phyloP scores from a whole-genome alignment of 2,797 vertebrate genomes.

The Megaceryle alcyon region DNA sequence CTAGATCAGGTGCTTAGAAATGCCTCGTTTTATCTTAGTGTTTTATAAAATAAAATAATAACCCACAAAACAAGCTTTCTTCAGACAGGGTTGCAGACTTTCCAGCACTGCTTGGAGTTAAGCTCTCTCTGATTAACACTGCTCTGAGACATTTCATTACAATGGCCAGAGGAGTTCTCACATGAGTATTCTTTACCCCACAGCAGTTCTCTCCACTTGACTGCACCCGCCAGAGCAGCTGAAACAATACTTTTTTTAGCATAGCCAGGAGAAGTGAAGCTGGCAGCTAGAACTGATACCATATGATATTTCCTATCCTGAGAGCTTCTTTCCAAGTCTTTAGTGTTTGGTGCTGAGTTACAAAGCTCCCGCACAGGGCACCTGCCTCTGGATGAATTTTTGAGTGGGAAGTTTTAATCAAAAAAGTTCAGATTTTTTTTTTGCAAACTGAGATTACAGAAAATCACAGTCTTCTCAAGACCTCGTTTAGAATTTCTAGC shows the following conservation, averaged over 20 bases:
- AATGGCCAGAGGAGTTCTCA: neutral
- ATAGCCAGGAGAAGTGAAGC: neutral
- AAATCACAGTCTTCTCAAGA: neutral
- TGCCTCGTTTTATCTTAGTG: neutral
- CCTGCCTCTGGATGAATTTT: neutral
- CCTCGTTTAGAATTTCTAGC: neutral
- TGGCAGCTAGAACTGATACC: neutral
- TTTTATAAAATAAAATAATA: neutral
- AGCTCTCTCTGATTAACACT: neutral
- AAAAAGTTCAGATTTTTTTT: neutral
- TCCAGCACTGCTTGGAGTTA: neutral
- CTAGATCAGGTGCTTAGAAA: neutral
- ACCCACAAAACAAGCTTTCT: neutral
- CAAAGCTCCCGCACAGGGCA: fast-evolving
- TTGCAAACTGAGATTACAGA: neutral
- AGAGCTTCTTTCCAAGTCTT: neutral
- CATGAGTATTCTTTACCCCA: neutral
- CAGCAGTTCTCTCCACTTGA: neutral
- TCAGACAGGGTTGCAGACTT: neutral
- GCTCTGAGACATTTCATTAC: neutral
- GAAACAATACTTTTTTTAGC: neutral
- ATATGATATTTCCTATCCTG: neutral
- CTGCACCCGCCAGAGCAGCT: fast-evolving
- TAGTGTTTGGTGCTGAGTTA: neutral
- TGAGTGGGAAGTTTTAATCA: neutral